Evolutionary conservation across 2,797 vertebrate genomes (phyloP), one percentile per base, ranked within the genome.

Genomic region (Salmo trutta): DNA sequence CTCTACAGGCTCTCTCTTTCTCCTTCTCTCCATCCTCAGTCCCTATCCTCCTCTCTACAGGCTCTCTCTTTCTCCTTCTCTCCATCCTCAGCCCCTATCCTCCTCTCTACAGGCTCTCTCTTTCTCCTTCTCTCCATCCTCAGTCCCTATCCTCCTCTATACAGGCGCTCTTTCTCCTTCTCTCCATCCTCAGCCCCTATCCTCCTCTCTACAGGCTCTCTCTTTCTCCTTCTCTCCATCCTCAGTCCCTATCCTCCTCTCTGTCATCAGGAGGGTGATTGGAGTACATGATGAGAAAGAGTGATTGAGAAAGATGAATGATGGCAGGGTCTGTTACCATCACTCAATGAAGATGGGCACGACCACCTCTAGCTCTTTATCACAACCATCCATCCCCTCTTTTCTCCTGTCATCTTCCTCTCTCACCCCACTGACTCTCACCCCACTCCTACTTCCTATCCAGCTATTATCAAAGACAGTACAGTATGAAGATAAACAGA

Each of bases 1-100:
- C 3, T 21, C 27, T 72, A 59, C 66, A 64, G 70, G 65, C 75
- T 71, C 41, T 73, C 41, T 78, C 84, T 79, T 75, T 70, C 27
- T 2, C 47, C 19, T 36, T 74, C 14, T 47, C 64, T 84, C 68
- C 41, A 16, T 67, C 54, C 66, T 21, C 31, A 33, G 3, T 68
- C 67, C 19, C 33, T 69, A 16, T 41, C 67, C 17, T 24, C 33
- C 51, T 2, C 3, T 21, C 27, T 72, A 59, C 66, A 64, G 70
- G 65, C 75, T 71, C 41, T 73, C 41, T 78, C 84, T 79, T 75
- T 70, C 27, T 2, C 47, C 19, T 36, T 74, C 14, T 47, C 64
- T 84, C 68, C 41, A 16, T 67, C 54, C 66, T 21, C 31, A 33
- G 3, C 36, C 67, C 19, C 33, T 69, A 16, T 41, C 67, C 17